Base-by-base conservation (phyloP, 1,140 invertebrate species). In the Elymnias hypermnestra region DNA sequence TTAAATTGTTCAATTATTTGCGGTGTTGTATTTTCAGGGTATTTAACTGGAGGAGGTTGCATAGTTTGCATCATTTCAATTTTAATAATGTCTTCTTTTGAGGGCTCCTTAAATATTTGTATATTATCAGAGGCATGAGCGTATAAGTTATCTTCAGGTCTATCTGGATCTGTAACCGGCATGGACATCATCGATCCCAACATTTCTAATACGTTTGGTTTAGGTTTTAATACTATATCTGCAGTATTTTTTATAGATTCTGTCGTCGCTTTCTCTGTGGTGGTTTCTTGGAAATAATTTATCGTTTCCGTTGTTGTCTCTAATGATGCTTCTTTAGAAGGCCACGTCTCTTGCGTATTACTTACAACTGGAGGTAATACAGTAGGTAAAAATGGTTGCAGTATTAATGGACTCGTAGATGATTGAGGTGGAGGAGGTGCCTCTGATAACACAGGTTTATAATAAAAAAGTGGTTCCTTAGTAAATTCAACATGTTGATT, bases 1-100 rank as follows among this genome's bases (percentile, higher is more conserved):
- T 81, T 69, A 59, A 61, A 63, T 22, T 53, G 47, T 31, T 67
- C 48, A 4, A 71, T 73, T 37, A 75, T 58, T 53, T 77, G 64
- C 23, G 58, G 56, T 17, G 64, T 59, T 22, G 76, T 53, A 28
- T 52, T 76, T 58, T 84, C 72, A 40, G 66, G 44, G n/a, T 49
- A 56, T 51, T 65, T 58, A 13, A 57, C 58, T 9, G 83, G 76
- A 6, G 84, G 86, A 9, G 86, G 86, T 43, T 83, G 83, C 81
- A 87, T 85, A 12, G 79, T 87, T 69, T 87, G 83, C 81, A 87
- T 85, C 8, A 73, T 68, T 63, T 83, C 73, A 53, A 86, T 52
- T 44, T 73, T 56, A 1, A 46, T 23, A 26, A 23, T 36, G 19
- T 75, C 65, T 39, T 73, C 59, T 1, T 55, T 43, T 9, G 46